phyloP scores from a whole-genome alignment of 64 coral and sea anemone genomes.

The Trachythela sp. region DNA sequence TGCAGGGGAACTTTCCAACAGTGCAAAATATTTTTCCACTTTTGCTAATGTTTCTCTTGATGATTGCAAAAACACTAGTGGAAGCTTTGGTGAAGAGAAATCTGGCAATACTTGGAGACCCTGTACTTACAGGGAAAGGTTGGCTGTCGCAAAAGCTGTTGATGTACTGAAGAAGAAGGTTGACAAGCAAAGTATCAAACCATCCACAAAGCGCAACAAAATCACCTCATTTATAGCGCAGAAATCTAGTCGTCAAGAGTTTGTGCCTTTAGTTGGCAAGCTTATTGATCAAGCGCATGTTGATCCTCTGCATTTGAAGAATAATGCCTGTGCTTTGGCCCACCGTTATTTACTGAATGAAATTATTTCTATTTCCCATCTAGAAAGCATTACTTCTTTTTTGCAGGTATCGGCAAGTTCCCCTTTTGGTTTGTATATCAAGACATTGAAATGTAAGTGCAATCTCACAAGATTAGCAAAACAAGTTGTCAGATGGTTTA shows the following conservation, averaged over 20 bases:
- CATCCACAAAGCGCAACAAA: neutral
- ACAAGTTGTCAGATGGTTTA: too few species aligned
- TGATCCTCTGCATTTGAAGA: neutral
- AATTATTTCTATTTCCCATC: too few species aligned
- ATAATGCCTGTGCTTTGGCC: conserved; percentile 14
- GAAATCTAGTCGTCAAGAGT: conserved; percentile 1
- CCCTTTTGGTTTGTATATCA: too few species aligned
- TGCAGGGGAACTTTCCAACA: neutral
- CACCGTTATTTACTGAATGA: neutral
- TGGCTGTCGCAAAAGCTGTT: neutral
- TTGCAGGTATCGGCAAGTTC: too few species aligned
- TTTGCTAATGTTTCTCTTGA: conserved; percentile 8
- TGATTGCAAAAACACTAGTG: neutral
- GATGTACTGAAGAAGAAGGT: neutral
- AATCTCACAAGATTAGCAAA: too few species aligned
- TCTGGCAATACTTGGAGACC: neutral
- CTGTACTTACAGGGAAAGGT: neutral
- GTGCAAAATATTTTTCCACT: conserved; percentile 1
- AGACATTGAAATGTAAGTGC: too few species aligned
- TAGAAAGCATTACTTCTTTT: too few species aligned
- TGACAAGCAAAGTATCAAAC: neutral
- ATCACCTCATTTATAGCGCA: neutral
- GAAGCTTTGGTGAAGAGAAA: neutral
- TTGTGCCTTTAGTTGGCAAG: conserved; percentile 3
- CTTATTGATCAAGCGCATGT: neutral